Base-by-base conservation (phyloP, 2,113 vertebrate species). In the Vidua macroura region DNA sequence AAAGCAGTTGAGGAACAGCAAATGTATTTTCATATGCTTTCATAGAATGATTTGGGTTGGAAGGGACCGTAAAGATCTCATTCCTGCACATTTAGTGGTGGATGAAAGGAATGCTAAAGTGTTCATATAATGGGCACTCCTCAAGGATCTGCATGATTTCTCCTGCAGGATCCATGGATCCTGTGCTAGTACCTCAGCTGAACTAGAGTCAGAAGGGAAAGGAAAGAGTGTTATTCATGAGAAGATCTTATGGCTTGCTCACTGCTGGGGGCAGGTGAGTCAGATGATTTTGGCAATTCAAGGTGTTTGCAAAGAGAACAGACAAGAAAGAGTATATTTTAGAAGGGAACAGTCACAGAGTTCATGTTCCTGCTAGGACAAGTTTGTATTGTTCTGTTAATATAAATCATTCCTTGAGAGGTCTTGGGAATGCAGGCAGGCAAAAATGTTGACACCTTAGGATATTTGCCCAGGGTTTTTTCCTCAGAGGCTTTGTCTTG, bases 371-470 rank as follows among this genome's bases (percentile, higher is more conserved):
- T 95, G 95, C 88, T 66, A 67, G 46, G 79, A 83, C 96, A 96
- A 90, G 92, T 88, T 94, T 83, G 46, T 86, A 62, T 86, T 96
- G 88, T 96, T 96, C 82, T 88, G 58, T 48, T 87, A 55, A 53
- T 67, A 3, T 18, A 73, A 93, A 46, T 76, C 1, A 49, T 58
- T 80, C 51, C 39, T 80, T 63, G 68, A 76, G 27, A 73, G 59
- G 9, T 35, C 48, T 67, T 67, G 60, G 56, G 68, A 81, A 74
- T 81, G 53, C 49, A 69, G 41, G 76, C 37, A 62, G 75, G 46
- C 16, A 73, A 67, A 86, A 77, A 76, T 66, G 63, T 77, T 86
- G 83, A 51, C 49, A 86, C 80, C 76, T 53, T 41, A 83, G 87
- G 85, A 48, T 96, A 87, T 95, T 96, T 96, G 84, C 53, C 67